A percentile compares a stretch with the other conserved stretches of the same genome.
Evolutionary conservation across 2,113 vertebrate genomes (phyloP).

Genomic region (Pipa parva): DNA sequence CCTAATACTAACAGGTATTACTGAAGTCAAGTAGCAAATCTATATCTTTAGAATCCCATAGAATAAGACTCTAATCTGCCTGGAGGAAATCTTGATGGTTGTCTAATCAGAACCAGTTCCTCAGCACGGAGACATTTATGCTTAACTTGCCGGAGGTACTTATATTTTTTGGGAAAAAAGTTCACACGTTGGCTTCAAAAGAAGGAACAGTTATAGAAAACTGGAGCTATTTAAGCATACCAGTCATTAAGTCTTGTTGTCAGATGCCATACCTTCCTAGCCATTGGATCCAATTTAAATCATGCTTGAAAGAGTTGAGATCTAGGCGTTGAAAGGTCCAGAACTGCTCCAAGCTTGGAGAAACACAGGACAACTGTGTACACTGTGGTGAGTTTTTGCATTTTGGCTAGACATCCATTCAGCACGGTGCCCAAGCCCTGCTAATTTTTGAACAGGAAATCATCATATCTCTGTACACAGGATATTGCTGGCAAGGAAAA

Average conservation of each 20-base stretch:
- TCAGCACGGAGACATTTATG: not conserved
- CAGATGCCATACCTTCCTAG: slow-evolving; percentile 24
- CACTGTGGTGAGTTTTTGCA: slow-evolving; percentile 37
- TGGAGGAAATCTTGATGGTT: slow-evolving; percentile 24
- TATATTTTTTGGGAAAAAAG: slow-evolving; percentile 27
- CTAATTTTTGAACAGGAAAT: slow-evolving; percentile 10
- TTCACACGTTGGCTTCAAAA: slow-evolving; percentile 16
- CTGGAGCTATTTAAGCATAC: slow-evolving; percentile 26
- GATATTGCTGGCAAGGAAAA: not conserved
- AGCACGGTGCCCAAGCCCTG: slow-evolving; percentile 10
- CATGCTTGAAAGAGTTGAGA: slow-evolving; percentile 34
- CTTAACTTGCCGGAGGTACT: slow-evolving; percentile 35
- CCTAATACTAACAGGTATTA: too few relatives aligned
- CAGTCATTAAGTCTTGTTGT: slow-evolving; percentile 37
- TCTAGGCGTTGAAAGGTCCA: slow-evolving; percentile 36
- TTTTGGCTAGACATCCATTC: slow-evolving; percentile 40
- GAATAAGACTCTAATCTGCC: slow-evolving; percentile 10
- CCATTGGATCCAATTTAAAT: slow-evolving; percentile 41
- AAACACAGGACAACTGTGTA: slow-evolving; percentile 37
- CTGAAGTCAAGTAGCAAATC: too few relatives aligned
- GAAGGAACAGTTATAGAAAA: slow-evolving; percentile 28
- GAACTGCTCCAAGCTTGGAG: slow-evolving; percentile 26
- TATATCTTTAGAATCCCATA: slow-evolving; percentile 6
- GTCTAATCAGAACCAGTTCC: slow-evolving; percentile 35
- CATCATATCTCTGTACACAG: not conserved